These are phyloP conservation scores for Limnothrissa miodon DNA, from an alignment of 2,113 vertebrate genomes.

Conservation along the genomic window DNA sequence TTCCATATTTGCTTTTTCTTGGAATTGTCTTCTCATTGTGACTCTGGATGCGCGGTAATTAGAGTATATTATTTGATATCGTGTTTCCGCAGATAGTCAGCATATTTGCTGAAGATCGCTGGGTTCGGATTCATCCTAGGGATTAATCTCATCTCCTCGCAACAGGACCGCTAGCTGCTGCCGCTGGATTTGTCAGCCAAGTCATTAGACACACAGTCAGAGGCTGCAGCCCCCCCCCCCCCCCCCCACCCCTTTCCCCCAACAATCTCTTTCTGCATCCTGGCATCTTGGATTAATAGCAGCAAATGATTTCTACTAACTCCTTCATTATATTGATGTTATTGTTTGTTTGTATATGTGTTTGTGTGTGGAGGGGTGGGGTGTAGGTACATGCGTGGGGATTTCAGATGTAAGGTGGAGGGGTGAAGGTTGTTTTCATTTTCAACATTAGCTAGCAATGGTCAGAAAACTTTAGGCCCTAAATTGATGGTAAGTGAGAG, in stretches of 20 bases:
- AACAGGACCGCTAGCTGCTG: conserved; percentile 57
- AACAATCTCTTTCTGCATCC: conserved; percentile 33
- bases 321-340: neutral
- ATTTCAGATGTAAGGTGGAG: neutral
- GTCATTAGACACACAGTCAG: conserved; percentile 69
- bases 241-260: conserved; percentile 48
- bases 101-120: conserved; percentile 66
- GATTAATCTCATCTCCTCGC: conserved; percentile 66
- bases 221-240: conserved; percentile 58
- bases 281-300: conserved; percentile 48
- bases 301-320: conserved; percentile 18
- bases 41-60: conserved; percentile 56
- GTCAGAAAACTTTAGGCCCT: too few species aligned
- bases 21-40: conserved; percentile 30
- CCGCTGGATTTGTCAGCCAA: conserved; percentile 62
- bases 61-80: conserved; percentile 58
- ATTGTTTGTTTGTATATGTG: neutral
- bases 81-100: conserved; percentile 59
- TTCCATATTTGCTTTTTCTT: neutral
- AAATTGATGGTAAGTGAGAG: too few species aligned
- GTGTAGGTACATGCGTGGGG: neutral
- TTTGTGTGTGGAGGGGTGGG: neutral
- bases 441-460: too few species aligned
- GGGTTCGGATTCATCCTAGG: conserved; percentile 65
- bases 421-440: conserved; percentile 8